Percentiles rank a stretch among this genome's conserved stretches.
phyloP scores from a whole-genome alignment of 2,888 invertebrate species.

The Pristionchus fissidentatus region DNA sequence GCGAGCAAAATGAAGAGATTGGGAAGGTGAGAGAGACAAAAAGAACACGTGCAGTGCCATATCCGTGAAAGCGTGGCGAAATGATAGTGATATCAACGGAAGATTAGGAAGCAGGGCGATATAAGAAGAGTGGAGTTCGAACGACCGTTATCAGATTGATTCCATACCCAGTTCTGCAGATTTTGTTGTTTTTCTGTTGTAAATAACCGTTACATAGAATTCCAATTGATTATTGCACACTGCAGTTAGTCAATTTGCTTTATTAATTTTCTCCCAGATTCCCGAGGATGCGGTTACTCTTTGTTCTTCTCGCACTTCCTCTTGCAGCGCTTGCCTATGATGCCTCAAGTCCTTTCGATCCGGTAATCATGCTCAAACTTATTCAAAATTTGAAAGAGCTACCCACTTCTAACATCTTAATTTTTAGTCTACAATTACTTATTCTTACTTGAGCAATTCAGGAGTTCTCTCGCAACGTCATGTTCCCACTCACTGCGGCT shows the following conservation, averaged over 20 bases:
- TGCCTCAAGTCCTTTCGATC: background rate
- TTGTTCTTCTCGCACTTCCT: background rate
- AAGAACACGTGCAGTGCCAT: background rate
- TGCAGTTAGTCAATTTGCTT: too few relatives aligned
- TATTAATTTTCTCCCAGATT: background rate
- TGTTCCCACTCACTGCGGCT: slow-evolving; percentile 11
- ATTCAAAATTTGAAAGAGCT: too few relatives aligned
- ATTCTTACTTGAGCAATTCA: background rate
- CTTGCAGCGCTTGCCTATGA: background rate
- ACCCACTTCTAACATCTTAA: too few relatives aligned
- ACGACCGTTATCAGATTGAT: too few relatives aligned
- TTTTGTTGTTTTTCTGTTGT: too few relatives aligned
- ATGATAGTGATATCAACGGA: slow-evolving; percentile 15
- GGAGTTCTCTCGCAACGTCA: slow-evolving; percentile 11
- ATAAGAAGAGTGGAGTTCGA: background rate
- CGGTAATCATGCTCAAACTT: too few relatives aligned
- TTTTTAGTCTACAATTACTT: background rate
- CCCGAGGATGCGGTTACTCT: background rate
- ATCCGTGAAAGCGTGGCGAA: background rate
- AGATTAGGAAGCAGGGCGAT: background rate
- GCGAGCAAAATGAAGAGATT: background rate
- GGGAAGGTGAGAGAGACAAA: too few relatives aligned
- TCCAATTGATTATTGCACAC: too few relatives aligned
- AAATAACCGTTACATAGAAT: too few relatives aligned
- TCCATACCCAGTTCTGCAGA: too few relatives aligned